Evolutionary conservation across 2,113 vertebrate genomes (phyloP), one percentile per base, ranked within the genome.

Genomic region (Asarcornis scutulata): DNA sequence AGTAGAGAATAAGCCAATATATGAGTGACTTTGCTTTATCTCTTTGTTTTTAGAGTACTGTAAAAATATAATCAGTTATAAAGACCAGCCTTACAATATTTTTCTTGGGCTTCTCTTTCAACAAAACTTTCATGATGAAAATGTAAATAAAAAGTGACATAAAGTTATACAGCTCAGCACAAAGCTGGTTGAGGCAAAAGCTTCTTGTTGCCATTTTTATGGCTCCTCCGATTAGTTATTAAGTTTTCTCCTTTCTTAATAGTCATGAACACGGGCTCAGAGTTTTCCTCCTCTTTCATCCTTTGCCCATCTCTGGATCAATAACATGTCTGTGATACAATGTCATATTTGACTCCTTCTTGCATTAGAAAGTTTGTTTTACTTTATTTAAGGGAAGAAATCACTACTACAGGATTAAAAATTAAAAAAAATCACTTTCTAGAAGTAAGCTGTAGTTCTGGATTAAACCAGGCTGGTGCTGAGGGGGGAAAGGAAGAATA

Each of bases 91-190:
- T 73, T 55, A 29, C 15, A 4, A 2, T 32, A 7, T 83, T 89
- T 86, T 86, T 83, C 73, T 79, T 76, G 40, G 81, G 72, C 52
- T 84, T 83, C 48, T 77, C 86, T 94, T 91, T 68, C 78, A 83
- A 86, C 53, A 63, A 68, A 69, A 77, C 56, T 94, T 97, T 83
- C 29, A 36, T 91, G 91, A 89, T 68, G 56, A 97, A 97, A 94
- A 94, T 92, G 94, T 96, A 97, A 98, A 97, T 96, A 96, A 96
- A 95, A 97, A 87, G 91, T 97, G 92, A 92, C 93, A 96, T 95
- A 96, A 97, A 97, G 93, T 97, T 88, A 94, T 89, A 96, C 58
- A 96, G 60, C 94, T 95, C 53, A 68, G 86, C 95, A 92, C 93
- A 97, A 96, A 96, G 93, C 78, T 87, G 68, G 93, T 93, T 91